Base-by-base conservation (phyloP, 1,140 invertebrate species). In the Calephelis nemesis region DNA sequence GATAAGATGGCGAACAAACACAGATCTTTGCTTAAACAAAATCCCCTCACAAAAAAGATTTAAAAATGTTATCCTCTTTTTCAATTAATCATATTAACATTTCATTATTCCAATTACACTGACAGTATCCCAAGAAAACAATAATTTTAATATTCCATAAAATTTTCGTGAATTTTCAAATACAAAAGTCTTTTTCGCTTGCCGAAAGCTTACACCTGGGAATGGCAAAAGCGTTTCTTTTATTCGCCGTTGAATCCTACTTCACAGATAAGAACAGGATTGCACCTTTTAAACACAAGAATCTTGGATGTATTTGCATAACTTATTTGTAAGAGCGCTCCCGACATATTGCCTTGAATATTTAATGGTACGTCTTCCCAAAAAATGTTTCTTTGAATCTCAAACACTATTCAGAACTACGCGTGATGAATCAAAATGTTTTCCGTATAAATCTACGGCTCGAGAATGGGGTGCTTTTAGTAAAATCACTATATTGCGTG, bases 271-370 rank as follows among this genome's bases (percentile, higher is more conserved):
- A 68, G 62, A 65, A 74, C 63, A 19, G 63, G 67, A 76, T 71
- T 73, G 71, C 74, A 69, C 65, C 63, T 78, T 70, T 74, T 78
- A 77, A 78, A 77, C 72, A 77, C 66, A 71, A 45, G 65, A 72
- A 79, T 74, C 76, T 74, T 76, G 69, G 69, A 77, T 83, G 72
- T 82, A 81, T 85, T 85, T 85, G 77, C 81, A 83, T 84, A 84
- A 81, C 76, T 83, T 86, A 84, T 84, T 78, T 73, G 64, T 58
- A 65, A 73, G 69, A 65, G 68, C 71, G 71, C 65, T 62, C 65
- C 76, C 72, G 62, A 68, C 68, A 70, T 73, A 73, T 73, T 73
- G 68, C 71, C 68, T 68, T 80, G 78, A 82, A 82, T 83, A 78
- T 83, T 80, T 82, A 78, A 83, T 73, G 69, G n/a, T 70, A 71